Conservation (phyloP, 2,888 invertebrate species). For the Agriopis marginaria region DNA sequence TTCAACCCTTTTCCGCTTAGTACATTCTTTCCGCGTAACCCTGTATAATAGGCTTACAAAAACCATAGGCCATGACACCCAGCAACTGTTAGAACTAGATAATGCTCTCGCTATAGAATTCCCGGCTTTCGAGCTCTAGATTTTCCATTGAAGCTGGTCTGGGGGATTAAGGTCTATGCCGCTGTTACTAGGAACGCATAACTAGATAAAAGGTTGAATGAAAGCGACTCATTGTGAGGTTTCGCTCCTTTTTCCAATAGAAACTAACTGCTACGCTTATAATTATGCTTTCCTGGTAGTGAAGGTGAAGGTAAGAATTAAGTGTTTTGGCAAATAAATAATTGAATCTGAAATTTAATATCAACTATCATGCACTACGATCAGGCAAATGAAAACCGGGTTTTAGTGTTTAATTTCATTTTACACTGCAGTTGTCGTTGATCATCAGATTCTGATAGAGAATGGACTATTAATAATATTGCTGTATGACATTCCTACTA, state of each 20-base stretch:
- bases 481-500: no score
- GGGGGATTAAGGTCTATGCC: constrained; percentile 16
- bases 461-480: no score
- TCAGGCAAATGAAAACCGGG: no score
- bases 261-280: constrained; percentile 5
- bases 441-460: no score
- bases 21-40: no score
- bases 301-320: no score
- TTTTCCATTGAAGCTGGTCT: constrained; percentile 16
- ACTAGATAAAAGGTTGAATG: constrained; percentile 18
- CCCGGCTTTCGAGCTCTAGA: constrained; percentile 7
- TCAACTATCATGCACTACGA: no score
- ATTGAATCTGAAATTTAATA: no score
- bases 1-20: no score
- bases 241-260: constrained; percentile 24
- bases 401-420: no score
- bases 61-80: background rate
- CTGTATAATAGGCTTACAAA: background rate
- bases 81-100: constrained; percentile 1
- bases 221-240: constrained; percentile 22
- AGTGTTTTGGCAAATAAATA: no score
- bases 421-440: no score
- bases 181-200: constrained; percentile 2
- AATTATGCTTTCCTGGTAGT: constrained; percentile 20
- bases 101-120: constrained; percentile 1